Evolutionary conservation across 1,140 invertebrate species (phyloP).

Genomic region (Apocrypta bakeri): DNA sequence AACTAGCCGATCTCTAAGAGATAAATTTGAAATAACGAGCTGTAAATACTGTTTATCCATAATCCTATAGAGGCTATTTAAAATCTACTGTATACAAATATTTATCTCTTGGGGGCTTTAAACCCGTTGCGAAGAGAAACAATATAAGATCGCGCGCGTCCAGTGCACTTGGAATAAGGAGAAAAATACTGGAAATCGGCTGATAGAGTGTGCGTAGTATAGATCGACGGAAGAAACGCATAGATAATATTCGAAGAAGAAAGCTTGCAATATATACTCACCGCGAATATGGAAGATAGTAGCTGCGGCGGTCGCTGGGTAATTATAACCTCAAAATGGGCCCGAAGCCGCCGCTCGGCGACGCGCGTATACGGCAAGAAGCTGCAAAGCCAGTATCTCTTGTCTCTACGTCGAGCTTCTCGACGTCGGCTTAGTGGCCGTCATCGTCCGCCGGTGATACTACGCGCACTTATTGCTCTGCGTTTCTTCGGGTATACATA

Average conservation of each 20-base stretch:
- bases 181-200: neutral
- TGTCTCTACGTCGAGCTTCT: neutral
- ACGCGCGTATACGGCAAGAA: neutral
- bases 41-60: too few relatives aligned
- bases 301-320: neutral
- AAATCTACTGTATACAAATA: too few relatives aligned
- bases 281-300: neutral
- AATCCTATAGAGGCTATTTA: too few relatives aligned
- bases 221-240: too few relatives aligned
- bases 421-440: neutral
- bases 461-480: neutral
- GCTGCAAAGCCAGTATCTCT: neutral
- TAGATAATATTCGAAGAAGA: neutral
- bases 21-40: too few relatives aligned
- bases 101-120: too few relatives aligned
- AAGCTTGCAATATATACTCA: neutral
- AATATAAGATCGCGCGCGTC: too few relatives aligned
- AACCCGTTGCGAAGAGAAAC: too few relatives aligned
- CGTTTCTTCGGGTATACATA: too few relatives aligned
- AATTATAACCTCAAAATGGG: slow-evolving; percentile 47
- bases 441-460: slow-evolving; percentile 1
- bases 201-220: neutral
- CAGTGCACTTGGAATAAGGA: neutral
- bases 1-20: too few relatives aligned
- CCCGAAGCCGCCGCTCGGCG: neutral